phyloP scores from a whole-genome alignment of 1,140 invertebrate species.

The Hirudo medicinalis region DNA sequence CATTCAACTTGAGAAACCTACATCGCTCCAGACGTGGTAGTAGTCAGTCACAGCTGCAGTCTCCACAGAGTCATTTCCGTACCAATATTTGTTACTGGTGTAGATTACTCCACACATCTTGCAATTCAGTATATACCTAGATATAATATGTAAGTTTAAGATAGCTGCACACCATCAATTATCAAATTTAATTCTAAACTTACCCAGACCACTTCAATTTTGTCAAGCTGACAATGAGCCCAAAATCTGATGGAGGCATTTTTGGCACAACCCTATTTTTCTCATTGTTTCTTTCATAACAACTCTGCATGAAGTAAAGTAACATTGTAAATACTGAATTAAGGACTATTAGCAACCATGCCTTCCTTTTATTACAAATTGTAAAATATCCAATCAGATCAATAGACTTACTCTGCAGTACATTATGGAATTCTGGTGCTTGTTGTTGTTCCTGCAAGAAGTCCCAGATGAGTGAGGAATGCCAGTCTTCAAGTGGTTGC shows the following conservation, averaged over 20 bases:
- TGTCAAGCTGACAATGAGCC: slow-evolving; percentile 56
- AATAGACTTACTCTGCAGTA: slow-evolving; percentile 11
- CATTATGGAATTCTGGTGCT: background rate
- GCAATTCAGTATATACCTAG: slow-evolving; percentile 61
- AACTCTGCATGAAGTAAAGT: slow-evolving; percentile 31
- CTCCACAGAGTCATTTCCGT: slow-evolving; percentile 64
- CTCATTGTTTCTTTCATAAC: slow-evolving; percentile 47
- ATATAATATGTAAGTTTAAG: slow-evolving; percentile 20
- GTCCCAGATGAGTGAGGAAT: background rate
- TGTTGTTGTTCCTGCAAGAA: background rate
- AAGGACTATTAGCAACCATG: background rate
- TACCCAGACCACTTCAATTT: slow-evolving; percentile 53
- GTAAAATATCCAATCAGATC: background rate
- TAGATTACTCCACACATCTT: slow-evolving; percentile 67
- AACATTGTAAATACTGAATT: background rate
- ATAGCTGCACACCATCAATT: background rate
- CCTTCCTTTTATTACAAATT: background rate
- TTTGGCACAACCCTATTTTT: slow-evolving; percentile 53
- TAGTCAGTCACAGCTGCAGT: slow-evolving; percentile 54
- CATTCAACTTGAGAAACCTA: slow-evolving; percentile 37
- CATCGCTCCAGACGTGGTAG: slow-evolving; percentile 65
- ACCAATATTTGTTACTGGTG: slow-evolving; percentile 68
- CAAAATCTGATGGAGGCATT: slow-evolving; percentile 49
- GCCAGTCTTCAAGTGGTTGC: background rate
- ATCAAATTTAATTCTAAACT: background rate